A percentile compares a stretch with the other conserved stretches of the same genome.
These are phyloP conservation scores for Albula glossodonta DNA, from an alignment of 2,113 vertebrate genomes.

Conservation along the genomic window DNA sequence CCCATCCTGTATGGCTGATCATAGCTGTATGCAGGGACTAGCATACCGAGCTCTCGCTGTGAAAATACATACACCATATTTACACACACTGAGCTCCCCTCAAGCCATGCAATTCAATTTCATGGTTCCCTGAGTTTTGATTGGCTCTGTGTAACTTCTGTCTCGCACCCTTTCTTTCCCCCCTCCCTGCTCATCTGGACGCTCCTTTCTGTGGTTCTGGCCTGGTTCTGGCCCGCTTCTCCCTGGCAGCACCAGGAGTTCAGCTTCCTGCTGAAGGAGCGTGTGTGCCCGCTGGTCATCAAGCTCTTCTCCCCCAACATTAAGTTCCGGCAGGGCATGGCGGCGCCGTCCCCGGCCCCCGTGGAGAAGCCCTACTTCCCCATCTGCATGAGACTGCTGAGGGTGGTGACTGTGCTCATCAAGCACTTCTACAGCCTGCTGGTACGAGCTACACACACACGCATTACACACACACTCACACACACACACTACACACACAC, in stretches of 20 bases:
- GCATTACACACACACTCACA: not conserved
- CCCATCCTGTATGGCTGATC: too few species aligned
- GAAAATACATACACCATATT: too few species aligned
- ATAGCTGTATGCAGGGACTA: too few species aligned
- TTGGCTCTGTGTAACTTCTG: not conserved
- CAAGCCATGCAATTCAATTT: too few species aligned
- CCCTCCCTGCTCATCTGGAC: not conserved
- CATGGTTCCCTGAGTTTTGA: too few species aligned
- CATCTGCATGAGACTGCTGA: conserved; percentile 96
- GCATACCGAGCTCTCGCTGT: too few species aligned
- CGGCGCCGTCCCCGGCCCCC: conserved; percentile 85
- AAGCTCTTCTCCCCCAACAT: conserved; percentile 99
- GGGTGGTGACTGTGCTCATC: conserved; percentile 96
- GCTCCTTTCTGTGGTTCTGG: not conserved
- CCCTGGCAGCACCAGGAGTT: conserved; percentile 89
- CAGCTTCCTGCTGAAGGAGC: conserved; percentile 96
- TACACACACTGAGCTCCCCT: too few species aligned
- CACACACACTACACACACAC: not conserved
- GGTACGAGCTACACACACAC: conserved; percentile 68
- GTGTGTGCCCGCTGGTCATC: conserved; percentile 97
- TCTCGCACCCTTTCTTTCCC: not conserved
- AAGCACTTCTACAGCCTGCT: conserved; percentile 97
- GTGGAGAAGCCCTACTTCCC: conserved; percentile 98
- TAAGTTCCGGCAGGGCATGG: conserved; percentile 95
- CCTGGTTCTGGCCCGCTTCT: conserved; percentile 15